Percentiles rank a stretch among this genome's conserved stretches.
These are phyloP conservation scores for Polietes domitor DNA, from an alignment of 2,888 invertebrate genomes.

Conservation along the genomic window DNA sequence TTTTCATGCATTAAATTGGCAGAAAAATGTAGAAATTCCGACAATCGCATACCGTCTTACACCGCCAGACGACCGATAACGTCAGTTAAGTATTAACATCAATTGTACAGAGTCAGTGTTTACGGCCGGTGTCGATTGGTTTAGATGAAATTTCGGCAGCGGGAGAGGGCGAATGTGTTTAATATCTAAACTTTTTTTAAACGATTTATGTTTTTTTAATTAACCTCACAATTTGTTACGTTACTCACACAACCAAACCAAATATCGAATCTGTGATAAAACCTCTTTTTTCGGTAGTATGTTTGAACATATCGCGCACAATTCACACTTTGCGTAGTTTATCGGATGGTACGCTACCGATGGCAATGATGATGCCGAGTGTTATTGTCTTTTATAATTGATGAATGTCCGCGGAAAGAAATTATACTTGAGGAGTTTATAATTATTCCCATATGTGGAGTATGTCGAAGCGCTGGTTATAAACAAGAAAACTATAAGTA, in stretches of 20 bases:
- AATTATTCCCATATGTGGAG: no score
- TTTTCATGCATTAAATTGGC: slow-evolving; percentile 14
- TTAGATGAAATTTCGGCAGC: neutral
- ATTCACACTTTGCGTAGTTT: slow-evolving; percentile 39
- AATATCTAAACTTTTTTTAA: slow-evolving; percentile 58
- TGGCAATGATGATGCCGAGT: neutral
- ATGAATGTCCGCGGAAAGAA: no score
- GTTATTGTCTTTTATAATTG: no score
- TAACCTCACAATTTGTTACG: slow-evolving; percentile 80
- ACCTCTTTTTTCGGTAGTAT: slow-evolving; percentile 34
- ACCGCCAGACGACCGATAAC: slow-evolving; percentile 3
- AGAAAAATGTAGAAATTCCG: slow-evolving; percentile 2
- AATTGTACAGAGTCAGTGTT: slow-evolving; percentile 22
- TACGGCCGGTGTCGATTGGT: no score
- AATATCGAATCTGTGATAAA: slow-evolving; percentile 10
- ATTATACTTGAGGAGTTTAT: no score
- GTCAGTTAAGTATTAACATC: slow-evolving; percentile 15
- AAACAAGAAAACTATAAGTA: no score
- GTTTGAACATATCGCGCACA: neutral
- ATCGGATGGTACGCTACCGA: neutral
- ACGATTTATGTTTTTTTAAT: slow-evolving; percentile 80
- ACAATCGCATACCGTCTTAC: slow-evolving; percentile 12
- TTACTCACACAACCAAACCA: slow-evolving; percentile 70
- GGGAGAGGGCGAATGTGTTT: neutral
- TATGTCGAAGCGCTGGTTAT: no score